Conservation (phyloP, 1,140 invertebrate genomes). For the Rhyacophila brunnea region DNA sequence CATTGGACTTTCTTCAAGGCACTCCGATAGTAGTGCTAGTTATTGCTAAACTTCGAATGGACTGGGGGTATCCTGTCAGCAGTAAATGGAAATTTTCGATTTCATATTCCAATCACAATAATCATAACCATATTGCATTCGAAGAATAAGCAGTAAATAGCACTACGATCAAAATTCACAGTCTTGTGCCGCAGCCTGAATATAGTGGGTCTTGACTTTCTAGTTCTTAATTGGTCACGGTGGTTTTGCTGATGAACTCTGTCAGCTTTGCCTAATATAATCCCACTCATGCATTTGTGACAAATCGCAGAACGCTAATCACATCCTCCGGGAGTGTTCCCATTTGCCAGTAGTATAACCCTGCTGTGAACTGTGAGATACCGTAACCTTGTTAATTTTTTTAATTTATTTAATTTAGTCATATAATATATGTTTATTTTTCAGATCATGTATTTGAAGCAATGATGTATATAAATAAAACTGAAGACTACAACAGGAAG, state of each 20-base stretch:
- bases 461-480: slow-evolving; percentile 64
- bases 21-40: too few relatives aligned
- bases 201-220: too few relatives aligned
- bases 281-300: background rate
- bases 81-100: too few relatives aligned
- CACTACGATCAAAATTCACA: background rate
- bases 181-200: too few relatives aligned
- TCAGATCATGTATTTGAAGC: slow-evolving; percentile 70
- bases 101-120: background rate
- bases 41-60: too few relatives aligned
- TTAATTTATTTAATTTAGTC: slow-evolving; percentile 5
- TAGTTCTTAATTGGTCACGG: too few relatives aligned
- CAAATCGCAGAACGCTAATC: background rate
- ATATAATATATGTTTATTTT: slow-evolving; percentile 24
- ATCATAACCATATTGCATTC: background rate
- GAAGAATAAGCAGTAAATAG: too few relatives aligned
- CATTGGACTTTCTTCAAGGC: too few relatives aligned
- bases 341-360: background rate
- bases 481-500: slow-evolving; percentile 45
- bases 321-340: background rate
- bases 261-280: slow-evolving; percentile 1
- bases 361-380: background rate
- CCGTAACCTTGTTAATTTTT: background rate
- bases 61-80: too few relatives aligned
- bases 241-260: too few relatives aligned